Percentiles rank a stretch among this genome's conserved stretches.
Conservation (phyloP, 2,797 vertebrate genomes). For the Toxotes lorentzi region DNA sequence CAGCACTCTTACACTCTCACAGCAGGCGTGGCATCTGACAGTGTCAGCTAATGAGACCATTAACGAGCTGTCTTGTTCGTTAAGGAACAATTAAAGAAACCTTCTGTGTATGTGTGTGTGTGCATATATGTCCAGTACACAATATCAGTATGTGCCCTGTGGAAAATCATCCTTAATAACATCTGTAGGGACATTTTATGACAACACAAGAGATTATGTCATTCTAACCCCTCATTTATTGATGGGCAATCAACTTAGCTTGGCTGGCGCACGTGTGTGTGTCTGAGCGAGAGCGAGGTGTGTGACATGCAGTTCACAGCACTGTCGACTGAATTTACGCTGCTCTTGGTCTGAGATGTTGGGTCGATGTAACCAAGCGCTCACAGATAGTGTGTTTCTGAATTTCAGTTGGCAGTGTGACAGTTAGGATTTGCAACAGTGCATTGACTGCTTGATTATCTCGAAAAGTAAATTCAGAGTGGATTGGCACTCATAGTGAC, state of each 20-base stretch:
- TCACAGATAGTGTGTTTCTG: too few relatives aligned
- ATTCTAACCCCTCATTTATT: conserved; percentile 50
- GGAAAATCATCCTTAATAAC: conserved; percentile 1
- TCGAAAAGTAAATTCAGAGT: too few relatives aligned
- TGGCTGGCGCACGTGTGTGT: background rate
- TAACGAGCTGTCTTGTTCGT: conserved; percentile 55
- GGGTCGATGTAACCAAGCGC: too few relatives aligned
- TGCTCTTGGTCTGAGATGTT: too few relatives aligned
- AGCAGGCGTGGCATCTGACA: conserved; percentile 52
- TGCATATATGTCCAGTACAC: too few relatives aligned
- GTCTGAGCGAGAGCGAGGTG: conserved; percentile 16
- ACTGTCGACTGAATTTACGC: background rate
- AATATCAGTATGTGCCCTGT: background rate
- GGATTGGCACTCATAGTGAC: too few relatives aligned
- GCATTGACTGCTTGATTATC: too few relatives aligned
- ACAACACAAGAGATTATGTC: conserved; percentile 9
- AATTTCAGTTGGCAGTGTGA: too few relatives aligned
- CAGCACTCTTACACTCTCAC: conserved; percentile 41
- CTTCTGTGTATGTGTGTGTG: background rate
- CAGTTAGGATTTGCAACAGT: too few relatives aligned
- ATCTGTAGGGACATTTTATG: too few relatives aligned
- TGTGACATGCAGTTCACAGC: conserved; percentile 19
- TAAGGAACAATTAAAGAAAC: conserved; percentile 39
- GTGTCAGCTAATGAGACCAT: conserved; percentile 54
- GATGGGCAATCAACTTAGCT: conserved; percentile 17